Percentiles rank a stretch among this genome's conserved stretches.
phyloP scores from a whole-genome alignment of 2,888 invertebrate genomes.

The Drosophila glabriapex region DNA sequence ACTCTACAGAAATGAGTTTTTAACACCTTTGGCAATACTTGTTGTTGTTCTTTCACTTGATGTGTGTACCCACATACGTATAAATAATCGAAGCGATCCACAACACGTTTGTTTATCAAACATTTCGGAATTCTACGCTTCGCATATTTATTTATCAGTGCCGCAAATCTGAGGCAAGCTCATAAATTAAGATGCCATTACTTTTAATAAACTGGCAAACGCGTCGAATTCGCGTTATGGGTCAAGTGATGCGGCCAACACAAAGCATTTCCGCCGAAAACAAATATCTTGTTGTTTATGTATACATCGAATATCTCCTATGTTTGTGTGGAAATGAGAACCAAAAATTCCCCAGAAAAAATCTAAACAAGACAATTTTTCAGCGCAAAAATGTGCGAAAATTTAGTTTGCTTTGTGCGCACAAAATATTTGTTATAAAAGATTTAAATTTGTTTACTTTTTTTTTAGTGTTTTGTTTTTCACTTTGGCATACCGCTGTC shows the following conservation, averaged over 20 bases:
- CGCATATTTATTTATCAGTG: conserved; percentile 56
- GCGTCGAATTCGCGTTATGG: conserved; percentile 50
- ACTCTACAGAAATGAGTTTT: conserved; percentile 3
- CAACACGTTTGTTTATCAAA: conserved; percentile 47
- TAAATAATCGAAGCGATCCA: conserved; percentile 6
- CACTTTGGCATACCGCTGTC: conserved; percentile 27
- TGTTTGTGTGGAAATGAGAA: conserved; percentile 40
- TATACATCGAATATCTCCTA: conserved; percentile 10
- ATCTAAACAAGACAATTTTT: conserved; percentile 21
- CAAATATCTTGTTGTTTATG: conserved; percentile 10
- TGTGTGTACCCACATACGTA: not conserved
- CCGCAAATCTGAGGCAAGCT: conserved; percentile 50
- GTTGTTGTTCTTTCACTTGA: conserved; percentile 27
- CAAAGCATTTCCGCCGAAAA: conserved; percentile 10
- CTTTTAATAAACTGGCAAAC: conserved; percentile 41
- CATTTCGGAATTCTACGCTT: conserved; percentile 32
- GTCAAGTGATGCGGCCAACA: conserved; percentile 45
- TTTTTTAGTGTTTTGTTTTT: conserved; percentile 17
- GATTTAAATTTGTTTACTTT: conserved; percentile 41
- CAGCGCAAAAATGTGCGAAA: conserved; percentile 27
- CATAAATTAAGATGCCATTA: conserved; percentile 61
- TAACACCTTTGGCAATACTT: conserved; percentile 1
- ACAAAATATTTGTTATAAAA: conserved; percentile 26
- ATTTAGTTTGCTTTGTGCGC: conserved; percentile 18
- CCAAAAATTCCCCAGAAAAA: conserved; percentile 24